Evolutionary conservation across 2,888 invertebrate genomes (phyloP).

Genomic region (Acanthopleura granulata): DNA sequence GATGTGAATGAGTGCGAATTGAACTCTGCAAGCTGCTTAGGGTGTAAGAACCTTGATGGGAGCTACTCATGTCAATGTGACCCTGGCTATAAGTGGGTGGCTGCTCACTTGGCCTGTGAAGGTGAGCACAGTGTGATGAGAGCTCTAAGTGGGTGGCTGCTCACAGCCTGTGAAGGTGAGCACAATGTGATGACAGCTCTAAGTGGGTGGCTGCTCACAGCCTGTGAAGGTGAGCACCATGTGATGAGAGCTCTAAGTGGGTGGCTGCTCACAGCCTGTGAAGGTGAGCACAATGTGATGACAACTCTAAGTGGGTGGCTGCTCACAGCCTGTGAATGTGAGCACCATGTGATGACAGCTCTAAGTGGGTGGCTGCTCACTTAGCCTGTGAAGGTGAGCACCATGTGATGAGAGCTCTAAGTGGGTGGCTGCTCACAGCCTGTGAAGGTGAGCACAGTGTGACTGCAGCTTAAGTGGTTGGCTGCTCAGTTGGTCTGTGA

Average conservation of each 20-base stretch:
- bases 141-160: too few relatives aligned
- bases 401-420: too few relatives aligned
- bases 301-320: too few relatives aligned
- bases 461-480: too few relatives aligned
- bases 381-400: too few relatives aligned
- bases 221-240: neutral
- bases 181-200: too few relatives aligned
- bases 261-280: neutral
- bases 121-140: neutral
- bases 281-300: neutral
- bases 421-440: too few relatives aligned
- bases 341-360: too few relatives aligned
- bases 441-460: neutral
- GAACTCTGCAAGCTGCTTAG: neutral
- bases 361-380: too few relatives aligned
- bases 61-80: neutral
- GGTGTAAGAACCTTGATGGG: neutral
- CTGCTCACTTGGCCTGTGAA: neutral
- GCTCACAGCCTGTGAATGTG: too few relatives aligned
- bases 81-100: neutral
- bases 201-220: too few relatives aligned
- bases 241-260: too few relatives aligned
- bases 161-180: neutral
- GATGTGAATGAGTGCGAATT: neutral
- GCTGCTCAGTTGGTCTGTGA: neutral